A percentile compares a stretch with the other conserved stretches of the same genome.
These are phyloP conservation scores for Sakesphorus luctuosus DNA, from an alignment of 2,113 vertebrate species.

Conservation along the genomic window DNA sequence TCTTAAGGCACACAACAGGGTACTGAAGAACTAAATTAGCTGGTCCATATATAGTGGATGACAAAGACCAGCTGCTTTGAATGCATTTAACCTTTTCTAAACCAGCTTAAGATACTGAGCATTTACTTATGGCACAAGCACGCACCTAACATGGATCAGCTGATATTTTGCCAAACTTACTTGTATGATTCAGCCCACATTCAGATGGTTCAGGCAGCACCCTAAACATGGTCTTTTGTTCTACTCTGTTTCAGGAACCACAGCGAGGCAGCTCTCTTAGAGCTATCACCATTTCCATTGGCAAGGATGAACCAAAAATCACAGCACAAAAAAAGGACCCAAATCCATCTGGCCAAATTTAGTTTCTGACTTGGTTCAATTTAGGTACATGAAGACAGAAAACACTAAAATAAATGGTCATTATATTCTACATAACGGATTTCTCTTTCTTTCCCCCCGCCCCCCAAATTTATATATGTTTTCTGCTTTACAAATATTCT, in stretches of 20 bases:
- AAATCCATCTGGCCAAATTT: neutral
- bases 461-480: neutral
- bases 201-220: neutral
- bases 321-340: neutral
- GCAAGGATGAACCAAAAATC: neutral
- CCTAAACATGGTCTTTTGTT: fast-evolving
- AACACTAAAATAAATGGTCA: neutral
- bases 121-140: neutral
- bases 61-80: neutral
- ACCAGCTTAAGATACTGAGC: neutral
- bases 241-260: neutral
- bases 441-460: neutral
- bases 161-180: neutral
- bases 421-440: neutral
- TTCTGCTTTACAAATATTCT: neutral
- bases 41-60: neutral
- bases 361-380: neutral
- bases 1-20: neutral
- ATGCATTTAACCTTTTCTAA: neutral
- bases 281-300: neutral
- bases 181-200: neutral
- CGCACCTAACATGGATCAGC: neutral
- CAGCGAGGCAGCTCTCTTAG: neutral
- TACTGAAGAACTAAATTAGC: neutral
- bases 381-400: neutral